Conservation (phyloP, 23 tunicate species). For the Trididemnum nubilum region DNA sequence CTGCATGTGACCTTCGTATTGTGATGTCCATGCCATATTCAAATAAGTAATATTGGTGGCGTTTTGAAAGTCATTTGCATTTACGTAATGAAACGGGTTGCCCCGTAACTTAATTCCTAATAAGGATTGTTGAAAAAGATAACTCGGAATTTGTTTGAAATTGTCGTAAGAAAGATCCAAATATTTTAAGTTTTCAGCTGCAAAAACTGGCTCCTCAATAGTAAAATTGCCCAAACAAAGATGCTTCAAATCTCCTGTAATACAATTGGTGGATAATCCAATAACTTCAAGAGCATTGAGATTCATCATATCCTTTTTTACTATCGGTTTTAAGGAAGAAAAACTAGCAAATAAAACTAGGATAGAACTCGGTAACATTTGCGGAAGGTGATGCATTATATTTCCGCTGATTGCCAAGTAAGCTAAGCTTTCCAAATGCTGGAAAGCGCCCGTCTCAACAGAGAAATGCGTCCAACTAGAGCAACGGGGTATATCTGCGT, state of each 20-base stretch:
- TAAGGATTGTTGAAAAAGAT: not conserved
- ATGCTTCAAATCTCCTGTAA: not conserved
- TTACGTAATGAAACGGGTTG: not conserved
- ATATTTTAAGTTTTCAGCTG: not conserved
- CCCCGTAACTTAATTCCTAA: not conserved
- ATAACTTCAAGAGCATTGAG: not conserved
- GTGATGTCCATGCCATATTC: conserved; percentile 15
- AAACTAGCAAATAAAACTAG: not conserved
- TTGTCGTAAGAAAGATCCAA: conserved; percentile 8
- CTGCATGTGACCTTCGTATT: not conserved
- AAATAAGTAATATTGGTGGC: not conserved
- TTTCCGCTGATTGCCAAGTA: conserved; percentile 6
- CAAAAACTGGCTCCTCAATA: not conserved
- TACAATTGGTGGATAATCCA: not conserved
- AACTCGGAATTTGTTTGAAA: not conserved
- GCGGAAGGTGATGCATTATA: not conserved
- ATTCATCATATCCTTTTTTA: not conserved
- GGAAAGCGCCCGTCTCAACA: conserved; percentile 1
- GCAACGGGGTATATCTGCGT: conserved; percentile 3
- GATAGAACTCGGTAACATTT: not conserved
- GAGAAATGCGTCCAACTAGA: not conserved
- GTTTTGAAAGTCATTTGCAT: not conserved
- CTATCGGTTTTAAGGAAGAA: not conserved
- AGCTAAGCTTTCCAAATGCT: not conserved
- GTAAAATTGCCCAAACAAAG: not conserved